A percentile compares a stretch with the other conserved stretches of the same genome.
These are phyloP conservation scores for Ptilodon capucinus DNA, from an alignment of 2,888 invertebrate species.

Conservation along the genomic window DNA sequence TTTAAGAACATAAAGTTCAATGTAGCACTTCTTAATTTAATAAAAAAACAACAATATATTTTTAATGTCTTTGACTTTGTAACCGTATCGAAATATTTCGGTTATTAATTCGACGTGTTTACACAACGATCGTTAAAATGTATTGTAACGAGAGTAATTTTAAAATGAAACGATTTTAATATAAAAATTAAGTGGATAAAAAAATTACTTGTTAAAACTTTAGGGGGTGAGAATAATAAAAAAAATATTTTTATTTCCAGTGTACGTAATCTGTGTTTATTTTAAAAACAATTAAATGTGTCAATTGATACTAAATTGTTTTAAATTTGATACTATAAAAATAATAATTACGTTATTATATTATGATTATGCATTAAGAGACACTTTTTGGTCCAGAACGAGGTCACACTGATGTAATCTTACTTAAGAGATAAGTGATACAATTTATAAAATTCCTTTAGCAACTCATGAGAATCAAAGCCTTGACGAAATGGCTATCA, in stretches of 20 bases:
- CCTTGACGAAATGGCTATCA: too few relatives aligned
- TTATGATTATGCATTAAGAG: neutral
- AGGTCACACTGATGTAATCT: neutral
- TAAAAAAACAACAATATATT: too few relatives aligned
- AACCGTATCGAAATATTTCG: neutral
- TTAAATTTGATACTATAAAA: conserved; percentile 1
- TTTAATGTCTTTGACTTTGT: neutral
- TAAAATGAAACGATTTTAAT: conserved; percentile 13
- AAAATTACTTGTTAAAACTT: conserved; percentile 11
- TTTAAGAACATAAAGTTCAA: too few relatives aligned
- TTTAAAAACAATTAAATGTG: neutral
- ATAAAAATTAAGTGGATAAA: conserved; percentile 13
- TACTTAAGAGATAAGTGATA: neutral
- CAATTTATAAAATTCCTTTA: neutral
- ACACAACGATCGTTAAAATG: conserved; percentile 4
- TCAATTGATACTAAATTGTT: neutral
- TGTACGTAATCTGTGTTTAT: neutral
- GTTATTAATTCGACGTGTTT: conserved; percentile 6
- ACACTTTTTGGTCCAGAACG: neutral
- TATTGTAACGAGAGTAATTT: too few relatives aligned
- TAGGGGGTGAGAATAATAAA: conserved; percentile 3
- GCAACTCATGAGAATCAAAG: too few relatives aligned
- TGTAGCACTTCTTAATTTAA: too few relatives aligned
- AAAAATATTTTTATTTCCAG: conserved; percentile 7
- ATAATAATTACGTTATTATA: conserved; percentile 10